phyloP scores from a whole-genome alignment of 2,888 invertebrate species.

The Orchesellides sinensis region DNA sequence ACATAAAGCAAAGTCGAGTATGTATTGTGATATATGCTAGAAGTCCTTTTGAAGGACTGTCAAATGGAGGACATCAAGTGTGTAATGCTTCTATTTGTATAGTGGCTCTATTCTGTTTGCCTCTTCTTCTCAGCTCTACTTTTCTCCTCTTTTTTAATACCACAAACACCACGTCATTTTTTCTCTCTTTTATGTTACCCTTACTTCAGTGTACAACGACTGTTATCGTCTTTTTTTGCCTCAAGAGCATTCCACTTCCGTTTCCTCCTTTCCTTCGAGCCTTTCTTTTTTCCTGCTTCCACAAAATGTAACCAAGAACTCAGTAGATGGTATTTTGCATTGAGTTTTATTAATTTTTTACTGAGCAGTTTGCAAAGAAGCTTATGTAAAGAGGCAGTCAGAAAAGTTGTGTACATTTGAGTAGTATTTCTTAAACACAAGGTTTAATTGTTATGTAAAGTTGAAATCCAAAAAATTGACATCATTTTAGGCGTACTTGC shows the following conservation, averaged over 20 bases:
- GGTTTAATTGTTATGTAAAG: too few species aligned
- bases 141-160: background rate
- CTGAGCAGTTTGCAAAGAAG: too few species aligned
- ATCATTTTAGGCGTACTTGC: too few species aligned
- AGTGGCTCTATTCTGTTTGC: background rate
- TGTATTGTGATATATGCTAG: too few species aligned
- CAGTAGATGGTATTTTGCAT: too few species aligned
- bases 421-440: too few species aligned
- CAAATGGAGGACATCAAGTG: conserved; percentile 20
- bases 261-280: conserved; percentile 30
- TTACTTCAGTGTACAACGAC: conserved; percentile 27
- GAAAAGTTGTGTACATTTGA: too few species aligned
- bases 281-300: conserved; percentile 45
- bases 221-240: conserved; percentile 30
- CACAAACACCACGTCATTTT: background rate
- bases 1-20: background rate
- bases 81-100: conserved; percentile 28
- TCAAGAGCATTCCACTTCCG: conserved; percentile 55
- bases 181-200: background rate
- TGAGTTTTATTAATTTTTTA: too few species aligned
- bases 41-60: too few species aligned
- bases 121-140: background rate
- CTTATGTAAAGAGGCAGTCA: too few species aligned
- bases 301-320: too few species aligned
- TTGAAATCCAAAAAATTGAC: too few species aligned